These are phyloP conservation scores for Schrankia costaestrigalis DNA, from an alignment of 2,888 invertebrate species.

Conservation along the genomic window DNA sequence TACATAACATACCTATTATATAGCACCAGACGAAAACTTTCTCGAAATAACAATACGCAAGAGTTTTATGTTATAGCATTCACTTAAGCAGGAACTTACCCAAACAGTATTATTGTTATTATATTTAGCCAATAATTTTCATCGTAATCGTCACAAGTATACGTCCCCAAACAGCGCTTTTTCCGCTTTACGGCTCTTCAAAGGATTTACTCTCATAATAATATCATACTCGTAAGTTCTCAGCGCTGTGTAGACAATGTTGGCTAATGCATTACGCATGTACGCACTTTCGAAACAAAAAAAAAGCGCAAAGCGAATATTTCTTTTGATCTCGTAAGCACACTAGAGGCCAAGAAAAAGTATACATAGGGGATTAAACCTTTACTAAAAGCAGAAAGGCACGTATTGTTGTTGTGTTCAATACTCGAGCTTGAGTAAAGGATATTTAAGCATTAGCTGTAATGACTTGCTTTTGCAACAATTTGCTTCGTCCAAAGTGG, in stretches of 20 bases:
- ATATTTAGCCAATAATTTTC: neutral
- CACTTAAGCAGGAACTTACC: no score
- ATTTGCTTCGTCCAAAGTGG: slow-evolving; percentile 28
- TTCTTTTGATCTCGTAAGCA: slow-evolving; percentile 40
- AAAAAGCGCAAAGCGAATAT: slow-evolving; percentile 22
- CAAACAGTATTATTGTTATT: neutral
- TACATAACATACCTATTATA: no score
- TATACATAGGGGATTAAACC: slow-evolving; percentile 32
- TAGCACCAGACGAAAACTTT: no score
- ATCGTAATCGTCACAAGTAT: slow-evolving; percentile 2
- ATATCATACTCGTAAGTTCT: no score
- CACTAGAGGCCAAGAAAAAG: slow-evolving; percentile 29
- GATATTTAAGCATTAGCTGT: slow-evolving; percentile 35
- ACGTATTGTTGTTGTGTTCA: slow-evolving; percentile 36
- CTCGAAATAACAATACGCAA: no score
- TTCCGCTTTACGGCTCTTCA: neutral
- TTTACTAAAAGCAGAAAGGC: slow-evolving; percentile 28
- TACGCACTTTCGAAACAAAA: slow-evolving; percentile 24
- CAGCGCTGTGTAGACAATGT: no score
- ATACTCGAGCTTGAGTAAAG: slow-evolving; percentile 28
- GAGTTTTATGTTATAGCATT: no score
- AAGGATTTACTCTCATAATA: neutral
- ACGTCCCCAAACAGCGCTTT: neutral
- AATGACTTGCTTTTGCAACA: slow-evolving; percentile 31
- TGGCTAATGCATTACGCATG: slow-evolving; percentile 27